Conservation (phyloP, 2,888 invertebrate genomes). For the Stenodera caucasica region DNA sequence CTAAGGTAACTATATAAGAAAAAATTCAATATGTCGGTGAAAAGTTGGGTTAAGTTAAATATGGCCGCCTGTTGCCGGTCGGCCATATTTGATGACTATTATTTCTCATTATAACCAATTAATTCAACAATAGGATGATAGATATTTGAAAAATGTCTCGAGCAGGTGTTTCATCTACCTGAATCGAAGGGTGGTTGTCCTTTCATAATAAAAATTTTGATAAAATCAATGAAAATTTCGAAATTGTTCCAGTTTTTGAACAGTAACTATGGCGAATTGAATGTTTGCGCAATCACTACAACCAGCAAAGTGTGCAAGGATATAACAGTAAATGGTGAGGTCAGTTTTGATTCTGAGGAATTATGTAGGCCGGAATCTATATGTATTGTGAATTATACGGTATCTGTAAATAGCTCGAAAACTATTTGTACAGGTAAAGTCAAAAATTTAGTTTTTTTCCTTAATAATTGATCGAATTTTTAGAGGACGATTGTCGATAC, state of each 20-base stretch:
- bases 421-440: slow-evolving; percentile 64
- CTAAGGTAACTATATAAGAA: slow-evolving; percentile 40
- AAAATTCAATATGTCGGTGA: neutral
- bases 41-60: neutral
- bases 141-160: neutral
- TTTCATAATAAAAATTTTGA: no score
- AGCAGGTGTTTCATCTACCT: slow-evolving; percentile 2
- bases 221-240: neutral
- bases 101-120: neutral
- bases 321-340: slow-evolving; percentile 54
- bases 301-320: slow-evolving; percentile 57
- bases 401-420: slow-evolving; percentile 57
- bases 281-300: slow-evolving; percentile 44
- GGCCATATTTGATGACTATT: neutral
- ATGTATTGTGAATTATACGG: slow-evolving; percentile 57
- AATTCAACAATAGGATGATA: neutral
- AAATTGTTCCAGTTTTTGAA: slow-evolving; percentile 48
- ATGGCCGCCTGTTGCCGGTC: neutral
- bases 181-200: neutral
- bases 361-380: slow-evolving; percentile 57
- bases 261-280: slow-evolving; percentile 49
- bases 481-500: slow-evolving; percentile 68
- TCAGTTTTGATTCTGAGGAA: slow-evolving; percentile 59
- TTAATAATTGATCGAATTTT: slow-evolving; percentile 52
- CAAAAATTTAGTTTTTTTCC: slow-evolving; percentile 34